phyloP scores from a whole-genome alignment of 2,797 vertebrate genomes.

The Alectoris magna region DNA sequence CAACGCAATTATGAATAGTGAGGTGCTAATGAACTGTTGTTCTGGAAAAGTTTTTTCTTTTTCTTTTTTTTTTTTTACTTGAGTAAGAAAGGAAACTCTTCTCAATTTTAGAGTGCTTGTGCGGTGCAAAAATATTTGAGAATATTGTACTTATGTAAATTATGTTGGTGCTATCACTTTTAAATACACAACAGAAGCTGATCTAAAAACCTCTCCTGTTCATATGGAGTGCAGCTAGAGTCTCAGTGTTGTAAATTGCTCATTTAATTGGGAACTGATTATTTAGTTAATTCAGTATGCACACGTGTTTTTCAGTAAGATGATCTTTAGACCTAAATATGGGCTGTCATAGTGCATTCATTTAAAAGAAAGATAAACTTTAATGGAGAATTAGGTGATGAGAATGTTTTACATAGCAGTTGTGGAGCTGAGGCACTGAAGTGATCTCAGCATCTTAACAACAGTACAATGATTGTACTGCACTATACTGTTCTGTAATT shows the following conservation, averaged over 20 bases:
- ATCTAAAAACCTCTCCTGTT: conserved; percentile 45
- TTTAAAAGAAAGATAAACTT: conserved; percentile 18
- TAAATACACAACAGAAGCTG: conserved; percentile 69
- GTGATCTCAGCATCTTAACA: not conserved
- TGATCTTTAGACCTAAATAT: not conserved
- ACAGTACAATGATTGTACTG: not conserved
- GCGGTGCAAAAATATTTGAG: conserved; percentile 65
- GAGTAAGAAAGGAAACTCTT: conserved; percentile 73
- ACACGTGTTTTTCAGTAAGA: not conserved
- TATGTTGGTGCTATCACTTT: conserved; percentile 63
- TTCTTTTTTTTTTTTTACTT: conserved; percentile 50
- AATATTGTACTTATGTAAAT: conserved; percentile 73
- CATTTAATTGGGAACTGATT: conserved; percentile 50
- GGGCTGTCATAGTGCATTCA: not conserved
- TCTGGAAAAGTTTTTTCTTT: conserved; percentile 63
- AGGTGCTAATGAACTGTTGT: conserved; percentile 80
- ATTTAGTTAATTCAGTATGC: not conserved
- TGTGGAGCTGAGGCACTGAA: not conserved
- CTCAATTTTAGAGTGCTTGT: conserved; percentile 63
- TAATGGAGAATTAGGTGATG: not conserved
- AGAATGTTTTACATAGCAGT: not conserved
- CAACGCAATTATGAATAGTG: conserved; percentile 76
- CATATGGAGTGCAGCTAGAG: conserved; percentile 24
- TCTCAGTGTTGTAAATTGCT: conserved; percentile 60
- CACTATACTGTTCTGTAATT: not conserved